A percentile compares a stretch with the other conserved stretches of the same genome.
Evolutionary conservation across 2,797 vertebrate genomes (phyloP).

Genomic region (Numenius phaeopus): DNA sequence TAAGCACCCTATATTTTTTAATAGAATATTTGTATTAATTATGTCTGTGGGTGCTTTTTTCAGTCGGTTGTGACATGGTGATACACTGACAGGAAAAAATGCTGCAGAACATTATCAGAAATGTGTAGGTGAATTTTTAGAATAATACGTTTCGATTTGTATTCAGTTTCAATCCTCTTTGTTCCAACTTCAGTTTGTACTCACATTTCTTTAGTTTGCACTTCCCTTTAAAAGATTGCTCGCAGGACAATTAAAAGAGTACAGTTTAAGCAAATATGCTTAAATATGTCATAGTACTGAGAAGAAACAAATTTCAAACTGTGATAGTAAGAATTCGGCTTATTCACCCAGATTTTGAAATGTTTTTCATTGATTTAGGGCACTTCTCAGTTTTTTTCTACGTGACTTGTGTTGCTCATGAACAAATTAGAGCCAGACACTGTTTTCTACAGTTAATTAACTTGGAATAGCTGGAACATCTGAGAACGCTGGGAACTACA

Average conservation of each 20-base stretch:
- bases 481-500: neutral
- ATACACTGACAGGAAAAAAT: neutral
- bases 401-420: neutral
- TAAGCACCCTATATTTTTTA: neutral
- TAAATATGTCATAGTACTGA: neutral
- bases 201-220: neutral
- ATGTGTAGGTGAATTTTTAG: neutral
- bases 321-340: neutral
- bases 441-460: neutral
- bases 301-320: neutral
- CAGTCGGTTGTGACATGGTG: neutral
- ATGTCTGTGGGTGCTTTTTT: neutral
- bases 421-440: neutral
- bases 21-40: neutral
- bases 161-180: neutral
- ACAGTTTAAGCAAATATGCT: neutral
- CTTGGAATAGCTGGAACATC: neutral
- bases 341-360: neutral
- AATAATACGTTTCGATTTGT: neutral
- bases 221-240: neutral
- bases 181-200: neutral
- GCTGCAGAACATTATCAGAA: neutral
- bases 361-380: neutral
- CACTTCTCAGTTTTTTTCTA: neutral
- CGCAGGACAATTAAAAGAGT: neutral